These are phyloP conservation scores for Poeciliopsis occidentalis DNA, from an alignment of 2,113 vertebrate genomes.

Conservation along the genomic window DNA sequence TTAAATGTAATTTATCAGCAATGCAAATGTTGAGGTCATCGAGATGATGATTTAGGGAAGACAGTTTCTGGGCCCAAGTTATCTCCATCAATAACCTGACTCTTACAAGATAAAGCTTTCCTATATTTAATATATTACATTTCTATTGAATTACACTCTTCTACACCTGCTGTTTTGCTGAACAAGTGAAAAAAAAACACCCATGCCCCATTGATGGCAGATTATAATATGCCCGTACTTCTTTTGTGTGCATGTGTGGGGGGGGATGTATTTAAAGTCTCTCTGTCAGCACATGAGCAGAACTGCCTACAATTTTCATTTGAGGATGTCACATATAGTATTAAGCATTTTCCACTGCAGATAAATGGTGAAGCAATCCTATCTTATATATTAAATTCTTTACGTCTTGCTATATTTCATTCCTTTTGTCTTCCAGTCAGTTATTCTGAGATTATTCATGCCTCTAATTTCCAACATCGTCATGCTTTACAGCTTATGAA, in stretches of 20 bases:
- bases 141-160: constrained; percentile 58
- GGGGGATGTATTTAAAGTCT: not conserved
- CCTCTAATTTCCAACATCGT: not conserved
- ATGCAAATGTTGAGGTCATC: not conserved
- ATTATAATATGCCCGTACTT: constrained; percentile 16
- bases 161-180: constrained; percentile 51
- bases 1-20: not conserved
- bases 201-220: constrained; percentile 12
- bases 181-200: constrained; percentile 22
- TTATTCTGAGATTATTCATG: not conserved
- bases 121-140: not conserved
- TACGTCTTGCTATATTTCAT: not conserved
- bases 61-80: not conserved
- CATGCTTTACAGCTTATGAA: not conserved
- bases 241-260: not conserved
- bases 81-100: not conserved
- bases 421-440: not conserved
- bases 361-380: not conserved
- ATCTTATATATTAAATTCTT: not conserved
- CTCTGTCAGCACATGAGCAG: too few relatives aligned
- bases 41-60: not conserved
- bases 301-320: not conserved
- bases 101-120: not conserved
- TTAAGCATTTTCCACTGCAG: not conserved
- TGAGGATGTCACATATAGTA: not conserved